These are phyloP conservation scores for Murina feae DNA, from an alignment of 2,113 vertebrate genomes.

Conservation along the genomic window DNA sequence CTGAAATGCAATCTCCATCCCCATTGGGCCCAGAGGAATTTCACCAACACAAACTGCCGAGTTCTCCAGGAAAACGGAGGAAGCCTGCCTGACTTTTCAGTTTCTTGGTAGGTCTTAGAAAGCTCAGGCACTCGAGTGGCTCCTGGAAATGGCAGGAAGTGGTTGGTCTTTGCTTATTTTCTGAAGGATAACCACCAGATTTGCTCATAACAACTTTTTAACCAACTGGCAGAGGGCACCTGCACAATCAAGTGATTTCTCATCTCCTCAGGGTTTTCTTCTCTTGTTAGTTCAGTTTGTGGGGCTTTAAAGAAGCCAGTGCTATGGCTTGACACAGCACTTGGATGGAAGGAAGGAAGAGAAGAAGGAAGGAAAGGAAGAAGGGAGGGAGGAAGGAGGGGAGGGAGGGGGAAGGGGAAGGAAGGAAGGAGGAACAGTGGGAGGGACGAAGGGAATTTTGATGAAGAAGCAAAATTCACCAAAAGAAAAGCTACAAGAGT, in stretches of 20 bases:
- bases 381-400: rapidly evolving
- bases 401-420: rapidly evolving
- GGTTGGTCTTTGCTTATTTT: slow-evolving; percentile 73
- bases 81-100: background rate
- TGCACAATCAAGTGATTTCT: background rate
- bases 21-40: slow-evolving; percentile 53
- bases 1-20: slow-evolving; percentile 61
- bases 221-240: slow-evolving; percentile 52
- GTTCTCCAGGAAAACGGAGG: slow-evolving; percentile 48
- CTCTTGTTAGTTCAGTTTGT: background rate
- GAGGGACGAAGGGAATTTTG: background rate
- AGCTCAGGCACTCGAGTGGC: background rate
- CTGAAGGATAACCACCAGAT: slow-evolving; percentile 70
- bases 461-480: background rate
- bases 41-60: slow-evolving; percentile 43
- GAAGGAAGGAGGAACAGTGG: rapidly evolving
- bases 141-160: slow-evolving; percentile 65
- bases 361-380: rapidly evolving
- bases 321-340: background rate
- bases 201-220: slow-evolving; percentile 57
- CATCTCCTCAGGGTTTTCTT: background rate
- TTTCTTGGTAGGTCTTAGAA: slow-evolving; percentile 51
- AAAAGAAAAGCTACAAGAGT: background rate
- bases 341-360: background rate
- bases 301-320: background rate